phyloP scores from a whole-genome alignment of 2,797 vertebrate genomes.

The Caiman crocodilus region DNA sequence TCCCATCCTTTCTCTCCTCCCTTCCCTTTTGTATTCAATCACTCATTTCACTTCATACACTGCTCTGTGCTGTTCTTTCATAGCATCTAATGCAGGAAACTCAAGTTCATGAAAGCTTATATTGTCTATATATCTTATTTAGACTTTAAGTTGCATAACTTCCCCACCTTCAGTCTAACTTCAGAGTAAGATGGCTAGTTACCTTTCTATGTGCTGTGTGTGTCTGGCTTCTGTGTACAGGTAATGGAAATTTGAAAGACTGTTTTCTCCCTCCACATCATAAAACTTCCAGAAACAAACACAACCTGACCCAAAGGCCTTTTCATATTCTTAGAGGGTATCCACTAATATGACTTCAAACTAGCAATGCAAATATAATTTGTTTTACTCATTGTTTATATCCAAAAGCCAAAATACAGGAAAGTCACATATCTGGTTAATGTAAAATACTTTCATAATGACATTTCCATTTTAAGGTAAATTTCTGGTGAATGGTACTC shows the following conservation, averaged over 20 bases:
- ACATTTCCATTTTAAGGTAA: slow-evolving; percentile 17
- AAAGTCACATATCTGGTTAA: background rate
- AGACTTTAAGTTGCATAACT: too few relatives aligned
- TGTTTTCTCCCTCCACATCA: background rate
- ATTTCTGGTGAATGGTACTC: background rate
- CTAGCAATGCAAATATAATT: background rate
- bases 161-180: too few relatives aligned
- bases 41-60: too few relatives aligned
- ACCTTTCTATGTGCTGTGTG: background rate
- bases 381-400: background rate
- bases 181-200: background rate
- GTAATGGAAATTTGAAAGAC: background rate
- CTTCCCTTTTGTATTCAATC: too few relatives aligned
- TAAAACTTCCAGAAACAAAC: background rate
- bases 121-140: too few relatives aligned
- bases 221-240: background rate
- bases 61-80: too few relatives aligned
- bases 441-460: background rate
- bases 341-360: background rate
- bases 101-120: too few relatives aligned
- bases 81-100: too few relatives aligned
- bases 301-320: background rate
- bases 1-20: too few relatives aligned
- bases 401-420: background rate
- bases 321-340: background rate